Conservation (phyloP, 2,113 vertebrate genomes). For the Microcebus lehilahytsara region DNA sequence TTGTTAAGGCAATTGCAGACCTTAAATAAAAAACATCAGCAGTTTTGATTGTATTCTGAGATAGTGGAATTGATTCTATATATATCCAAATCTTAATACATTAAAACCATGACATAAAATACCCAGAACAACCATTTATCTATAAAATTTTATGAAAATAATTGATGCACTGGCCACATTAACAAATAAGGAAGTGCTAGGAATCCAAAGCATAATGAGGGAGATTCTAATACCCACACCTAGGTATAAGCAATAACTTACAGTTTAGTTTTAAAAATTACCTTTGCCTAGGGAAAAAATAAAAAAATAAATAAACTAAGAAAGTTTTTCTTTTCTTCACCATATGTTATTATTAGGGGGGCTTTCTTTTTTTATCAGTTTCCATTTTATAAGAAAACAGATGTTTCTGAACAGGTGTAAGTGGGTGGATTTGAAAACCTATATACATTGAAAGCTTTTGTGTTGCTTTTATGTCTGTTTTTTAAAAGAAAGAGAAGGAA, state of each 20-base stretch:
- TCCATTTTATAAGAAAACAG: constrained; percentile 70
- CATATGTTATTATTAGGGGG: constrained; percentile 63
- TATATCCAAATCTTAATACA: neutral
- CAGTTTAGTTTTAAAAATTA: neutral
- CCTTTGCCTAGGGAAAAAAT: neutral
- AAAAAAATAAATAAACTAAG: constrained; percentile 43
- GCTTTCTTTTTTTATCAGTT: constrained; percentile 43
- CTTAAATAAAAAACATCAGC: neutral
- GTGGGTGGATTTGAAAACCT: constrained; percentile 59
- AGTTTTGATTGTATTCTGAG: neutral
- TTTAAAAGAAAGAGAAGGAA: neutral
- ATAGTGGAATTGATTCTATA: neutral
- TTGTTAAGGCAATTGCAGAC: neutral
- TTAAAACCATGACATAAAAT: neutral
- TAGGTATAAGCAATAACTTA: neutral
- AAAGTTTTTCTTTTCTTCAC: constrained; percentile 6
- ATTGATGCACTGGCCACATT: neutral
- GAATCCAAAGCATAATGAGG: neutral
- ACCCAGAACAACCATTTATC: neutral
- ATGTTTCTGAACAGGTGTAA: constrained; percentile 68
- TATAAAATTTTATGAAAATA: neutral
- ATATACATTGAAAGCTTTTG: neutral
- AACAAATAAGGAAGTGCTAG: neutral
- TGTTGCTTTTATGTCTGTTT: constrained; percentile 31
- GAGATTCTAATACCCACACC: neutral